A percentile compares a stretch with the other conserved stretches of the same genome.
Evolutionary conservation across 2,113 vertebrate species (phyloP).

Genomic region (Hylia prasina): DNA sequence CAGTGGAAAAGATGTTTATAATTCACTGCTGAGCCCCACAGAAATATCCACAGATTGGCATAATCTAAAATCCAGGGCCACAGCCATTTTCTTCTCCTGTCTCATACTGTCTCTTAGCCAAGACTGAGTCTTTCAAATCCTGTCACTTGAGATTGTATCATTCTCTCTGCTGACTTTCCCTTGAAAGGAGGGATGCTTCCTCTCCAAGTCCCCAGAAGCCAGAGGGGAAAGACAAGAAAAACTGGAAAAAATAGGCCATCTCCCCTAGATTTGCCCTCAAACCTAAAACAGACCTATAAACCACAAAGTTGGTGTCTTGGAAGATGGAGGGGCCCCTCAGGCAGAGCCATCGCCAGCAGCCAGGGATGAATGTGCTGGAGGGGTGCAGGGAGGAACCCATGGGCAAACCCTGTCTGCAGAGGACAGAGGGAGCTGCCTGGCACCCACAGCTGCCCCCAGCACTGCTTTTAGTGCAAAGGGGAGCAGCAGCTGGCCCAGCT

Average conservation of each 20-base stretch:
- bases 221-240: not conserved
- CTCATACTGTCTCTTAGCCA: not conserved
- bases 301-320: not conserved
- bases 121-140: not conserved
- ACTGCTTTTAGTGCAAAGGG: not conserved
- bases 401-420: not conserved
- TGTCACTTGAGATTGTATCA: not conserved
- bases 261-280: not conserved
- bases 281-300: not conserved
- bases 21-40: not conserved
- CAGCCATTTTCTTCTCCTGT: not conserved
- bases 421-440: not conserved
- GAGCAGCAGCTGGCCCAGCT: accelerated
- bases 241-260: not conserved
- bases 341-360: accelerated
- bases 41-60: not conserved
- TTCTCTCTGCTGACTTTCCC: not conserved
- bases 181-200: not conserved
- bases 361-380: not conserved
- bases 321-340: not conserved
- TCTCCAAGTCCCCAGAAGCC: not conserved
- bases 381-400: not conserved
- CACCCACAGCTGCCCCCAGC: not conserved
- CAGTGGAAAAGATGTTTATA: not conserved
- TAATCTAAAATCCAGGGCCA: not conserved